Base-by-base conservation (phyloP, 2,888 invertebrate species). In the Biston stratarius region DNA sequence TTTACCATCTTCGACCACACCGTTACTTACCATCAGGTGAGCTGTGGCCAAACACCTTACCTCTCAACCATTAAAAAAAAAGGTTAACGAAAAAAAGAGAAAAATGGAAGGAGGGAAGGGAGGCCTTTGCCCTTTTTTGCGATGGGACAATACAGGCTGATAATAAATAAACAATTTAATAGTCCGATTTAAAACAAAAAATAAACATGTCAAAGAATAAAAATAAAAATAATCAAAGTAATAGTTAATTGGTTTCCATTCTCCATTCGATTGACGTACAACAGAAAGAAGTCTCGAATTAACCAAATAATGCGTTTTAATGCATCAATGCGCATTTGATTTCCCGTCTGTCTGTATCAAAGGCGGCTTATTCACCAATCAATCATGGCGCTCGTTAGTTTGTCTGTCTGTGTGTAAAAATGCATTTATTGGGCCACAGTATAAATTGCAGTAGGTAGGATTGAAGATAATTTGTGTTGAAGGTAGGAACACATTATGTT, bases 311-410 rank as follows among this genome's bases (percentile, higher is more conserved):
- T 42, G 15, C 53, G 6, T n/a, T 12, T 36, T 6, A 53, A 44
- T 56, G 56, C 38, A 24, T 59, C 48, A 59, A 59, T 59, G 59
- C 49, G 33, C n/a, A 47, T 44, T 40, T 58, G 9, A 59, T 59
- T 49, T 59, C 59, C 59, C 12, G 47, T 42, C 38, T 49, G 33
- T 49, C 3, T 15, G 36, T 12, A 33, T 59, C 49, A 55, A 42
- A 24, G 40, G 40, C 11, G 40, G 5, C 7, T 33, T n/a, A 40
- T 59, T 59, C 49, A 59, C 38, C 40, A 49, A 49, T 59, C 49
- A 59, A 59, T 61, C 61, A 52, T n/a, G 52, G 15, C 55, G 14
- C n/a, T 48, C 48, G 49, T 61, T 55, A 24, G n/a, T 56, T 42
- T 55, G 10, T 40, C 55, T 8, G 47, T 10, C 47, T 11, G 61